phyloP scores from a whole-genome alignment of 1,140 invertebrate genomes.

The Carposina sasakii region DNA sequence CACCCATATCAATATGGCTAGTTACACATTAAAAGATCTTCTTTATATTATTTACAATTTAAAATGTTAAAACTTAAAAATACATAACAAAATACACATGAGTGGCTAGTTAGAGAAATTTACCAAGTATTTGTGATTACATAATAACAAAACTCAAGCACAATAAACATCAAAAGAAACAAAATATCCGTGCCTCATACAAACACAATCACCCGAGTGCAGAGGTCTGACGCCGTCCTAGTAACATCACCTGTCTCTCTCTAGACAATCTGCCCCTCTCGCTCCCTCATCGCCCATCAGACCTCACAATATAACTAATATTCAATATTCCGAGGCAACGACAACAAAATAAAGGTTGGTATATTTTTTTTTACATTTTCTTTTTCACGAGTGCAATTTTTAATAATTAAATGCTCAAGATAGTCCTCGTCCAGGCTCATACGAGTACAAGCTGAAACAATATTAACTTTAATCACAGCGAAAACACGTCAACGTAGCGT shows the following conservation, averaged over 20 bases:
- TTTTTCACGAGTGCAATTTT: slow-evolving; percentile 26
- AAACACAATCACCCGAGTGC: slow-evolving; percentile 22
- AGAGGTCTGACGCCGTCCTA: slow-evolving; percentile 14
- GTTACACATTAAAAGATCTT: slow-evolving; percentile 39
- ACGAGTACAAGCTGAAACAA: slow-evolving; percentile 23
- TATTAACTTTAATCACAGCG: slow-evolving; percentile 33
- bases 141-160: slow-evolving; percentile 62
- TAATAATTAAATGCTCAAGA: slow-evolving; percentile 36
- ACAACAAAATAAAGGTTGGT: not conserved
- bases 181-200: slow-evolving; percentile 33
- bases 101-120: slow-evolving; percentile 53
- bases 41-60: slow-evolving; percentile 56
- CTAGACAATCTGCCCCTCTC: no score
- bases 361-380: slow-evolving; percentile 17
- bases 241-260: no score
- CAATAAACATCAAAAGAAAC: slow-evolving; percentile 59
- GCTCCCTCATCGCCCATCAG: no score
- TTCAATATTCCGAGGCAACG: not conserved
- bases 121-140: slow-evolving; percentile 54
- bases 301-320: not conserved
- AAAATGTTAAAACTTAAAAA: slow-evolving; percentile 65
- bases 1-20: slow-evolving; percentile 31
- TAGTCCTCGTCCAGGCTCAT: slow-evolving; percentile 17
- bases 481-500: no score
- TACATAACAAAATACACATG: slow-evolving; percentile 65